A percentile compares a stretch with the other conserved stretches of the same genome.
Evolutionary conservation across 2,888 invertebrate species (phyloP).

Genomic region (Dermolepida albohirtum): DNA sequence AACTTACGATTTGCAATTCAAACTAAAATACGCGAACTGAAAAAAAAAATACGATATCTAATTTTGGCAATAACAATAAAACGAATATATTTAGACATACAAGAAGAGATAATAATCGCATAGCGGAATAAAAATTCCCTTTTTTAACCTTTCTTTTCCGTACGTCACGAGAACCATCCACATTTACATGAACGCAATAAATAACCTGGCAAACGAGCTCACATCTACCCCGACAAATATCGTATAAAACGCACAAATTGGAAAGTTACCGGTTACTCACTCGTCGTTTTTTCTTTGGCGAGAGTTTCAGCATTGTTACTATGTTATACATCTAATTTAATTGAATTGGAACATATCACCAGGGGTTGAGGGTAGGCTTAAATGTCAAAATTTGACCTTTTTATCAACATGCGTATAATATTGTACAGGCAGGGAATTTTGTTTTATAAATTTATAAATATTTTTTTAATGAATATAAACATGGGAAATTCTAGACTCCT

Average conservation of each 20-base stretch:
- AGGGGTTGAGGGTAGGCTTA: slow-evolving; percentile 35
- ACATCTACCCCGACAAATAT: not conserved
- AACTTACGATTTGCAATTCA: too few relatives aligned
- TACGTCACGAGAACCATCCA: slow-evolving; percentile 1
- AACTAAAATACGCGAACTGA: too few relatives aligned
- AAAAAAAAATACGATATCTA: too few relatives aligned
- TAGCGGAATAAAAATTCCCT: too few relatives aligned
- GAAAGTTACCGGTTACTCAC: not conserved
- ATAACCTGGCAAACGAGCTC: slow-evolving; percentile 13
- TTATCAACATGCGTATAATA: slow-evolving; percentile 36
- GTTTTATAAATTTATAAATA: too few relatives aligned
- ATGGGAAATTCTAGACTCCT: too few relatives aligned
- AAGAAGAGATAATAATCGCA: too few relatives aligned
- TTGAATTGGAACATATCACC: slow-evolving; percentile 30
- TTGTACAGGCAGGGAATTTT: not conserved
- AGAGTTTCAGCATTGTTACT: slow-evolving; percentile 4
- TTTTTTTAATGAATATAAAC: too few relatives aligned
- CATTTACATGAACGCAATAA: slow-evolving; percentile 5
- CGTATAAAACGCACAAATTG: slow-evolving; percentile 9
- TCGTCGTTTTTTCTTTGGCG: not conserved
- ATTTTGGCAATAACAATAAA: too few relatives aligned
- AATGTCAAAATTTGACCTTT: slow-evolving; percentile 54
- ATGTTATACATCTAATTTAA: slow-evolving; percentile 40
- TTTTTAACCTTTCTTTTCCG: slow-evolving; percentile 7
- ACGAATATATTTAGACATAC: too few relatives aligned